Base-by-base conservation (phyloP, 1,140 invertebrate genomes). In the Nasonia vitripennis region DNA sequence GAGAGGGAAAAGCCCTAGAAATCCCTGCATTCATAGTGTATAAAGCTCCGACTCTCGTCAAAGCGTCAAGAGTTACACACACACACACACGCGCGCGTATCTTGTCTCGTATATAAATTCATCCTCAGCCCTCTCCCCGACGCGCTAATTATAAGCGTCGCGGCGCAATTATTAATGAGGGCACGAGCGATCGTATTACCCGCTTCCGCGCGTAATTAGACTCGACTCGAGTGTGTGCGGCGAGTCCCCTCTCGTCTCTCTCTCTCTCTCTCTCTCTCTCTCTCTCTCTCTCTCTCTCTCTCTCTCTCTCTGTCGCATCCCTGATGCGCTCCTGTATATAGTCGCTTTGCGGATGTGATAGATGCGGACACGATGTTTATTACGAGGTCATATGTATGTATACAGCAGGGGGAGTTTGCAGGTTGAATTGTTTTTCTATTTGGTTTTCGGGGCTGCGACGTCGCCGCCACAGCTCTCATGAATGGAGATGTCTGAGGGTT, bases 91-190 rank as follows among this genome's bases (percentile, higher is more conserved):
- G 17, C 7, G 5, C 55, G 20, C 55, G 27, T 27, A n/a, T 62
- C 55, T 20, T 83, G 9, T 74, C 12, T 23, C 71, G 31, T 27
- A 27, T 27, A 27, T 27, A 11, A 73, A 75, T 51, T 75, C 73
- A 48, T 83, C 74, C 45, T 67, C 34, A 37, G 51, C 68, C 55
- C 62, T 78, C 27, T 78, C 27, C 75, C 84, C 80, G 75, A 73
- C 77, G 88, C 77, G 88, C 89, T 90, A 91, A 91, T 91, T 91
- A 91, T 89, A 87, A 89, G 68, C 88, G 85, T 88, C 88, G 55
- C 20, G 88, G 88, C 87, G 85, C 90, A 91, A 91, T 91, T 90
- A 90, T 91, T 91, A 91, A 91, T 87, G 90, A 88, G 88, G 83
- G 84, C 87, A 87, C 85, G 86, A 89, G 79, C 85, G 87, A 90